Evolutionary conservation across 2,113 vertebrate genomes (phyloP), one percentile per base, ranked within the genome.

Genomic region (Felis catus): DNA sequence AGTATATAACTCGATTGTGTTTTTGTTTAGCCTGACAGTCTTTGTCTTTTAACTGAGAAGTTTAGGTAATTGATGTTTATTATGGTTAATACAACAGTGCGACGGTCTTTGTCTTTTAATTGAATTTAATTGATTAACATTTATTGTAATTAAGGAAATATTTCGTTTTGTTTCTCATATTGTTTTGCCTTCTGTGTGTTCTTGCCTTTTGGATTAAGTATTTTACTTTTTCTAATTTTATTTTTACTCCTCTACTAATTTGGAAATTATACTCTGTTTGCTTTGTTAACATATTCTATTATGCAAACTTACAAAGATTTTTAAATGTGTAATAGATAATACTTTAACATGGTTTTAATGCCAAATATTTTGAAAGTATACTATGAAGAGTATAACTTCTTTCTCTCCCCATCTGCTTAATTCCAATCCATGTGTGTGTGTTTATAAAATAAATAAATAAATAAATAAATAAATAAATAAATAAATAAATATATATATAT

Each of bases 121-220:
- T 88, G 45, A 94, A n/a, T 82, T 95, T 95, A 73, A 92, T 29
- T 89, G 73, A 90, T 94, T 66, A 91, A 87, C 4, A 80, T 95
- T 96, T 97, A 82, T 63, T 94, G 53, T 89, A 74, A 45, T 63
- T 92, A 82, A 89, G 33, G 83, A 92, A 92, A 81, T 93, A 81
- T 71, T 93, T 45, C 55, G 33, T 36, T 65, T 83, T 76, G 81
- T 65, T 68, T 70, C 51, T 86, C 14, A 27, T 41, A 71, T 31
- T 48, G 25, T 89, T 94, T 31, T 90, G 16, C 29, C 39, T 80
- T 74, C 9, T 71, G 7, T 89, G n/a, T 82, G 19, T 41, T 70
- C 19, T 53, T 66, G 45, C n/a, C 39, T 65, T 89, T 94, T 74
- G n/a, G 39, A 27, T 18, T 90, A 36, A 83, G 12, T 83, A 53